Conservation (phyloP, 2,113 vertebrate genomes). For the Nerophis lumbriciformis region DNA sequence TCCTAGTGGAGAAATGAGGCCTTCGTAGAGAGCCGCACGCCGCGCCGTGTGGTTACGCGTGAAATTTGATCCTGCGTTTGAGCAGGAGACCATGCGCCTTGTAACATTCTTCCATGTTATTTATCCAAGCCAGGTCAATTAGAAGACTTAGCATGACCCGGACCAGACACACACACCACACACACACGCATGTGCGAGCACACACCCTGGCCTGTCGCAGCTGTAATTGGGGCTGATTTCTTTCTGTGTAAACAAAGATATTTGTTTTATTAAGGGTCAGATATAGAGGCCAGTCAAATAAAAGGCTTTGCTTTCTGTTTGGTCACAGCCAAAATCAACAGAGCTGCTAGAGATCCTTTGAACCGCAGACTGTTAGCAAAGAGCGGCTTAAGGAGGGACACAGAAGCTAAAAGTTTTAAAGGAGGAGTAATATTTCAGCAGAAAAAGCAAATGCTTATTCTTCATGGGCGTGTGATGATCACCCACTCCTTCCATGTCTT, state of each 20-base stretch:
- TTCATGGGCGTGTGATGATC: constrained; percentile 37
- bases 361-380: constrained; percentile 53
- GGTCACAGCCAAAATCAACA: constrained; percentile 72
- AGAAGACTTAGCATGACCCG: constrained; percentile 45
- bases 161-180: constrained; percentile 43
- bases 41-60: constrained; percentile 21
- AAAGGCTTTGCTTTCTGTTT: constrained; percentile 70
- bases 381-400: constrained; percentile 15
- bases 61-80: constrained; percentile 34
- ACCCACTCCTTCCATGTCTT: constrained; percentile 24
- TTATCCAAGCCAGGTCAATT: constrained; percentile 59
- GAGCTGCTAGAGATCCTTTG: constrained; percentile 64
- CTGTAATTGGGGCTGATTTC: constrained; percentile 62
- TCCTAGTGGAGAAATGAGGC: background rate
- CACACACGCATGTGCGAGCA: constrained; percentile 24
- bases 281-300: constrained; percentile 72
- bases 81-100: constrained; percentile 30
- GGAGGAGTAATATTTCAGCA: constrained; percentile 28
- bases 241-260: constrained; percentile 72
- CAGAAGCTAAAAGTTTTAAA: constrained; percentile 18
- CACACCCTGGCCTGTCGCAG: constrained; percentile 23
- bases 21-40: constrained; percentile 19
- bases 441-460: constrained; percentile 16
- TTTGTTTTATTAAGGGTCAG: constrained; percentile 76
- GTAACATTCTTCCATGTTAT: constrained; percentile 50